A percentile compares a stretch with the other conserved stretches of the same genome.
Evolutionary conservation across 2,888 invertebrate species (phyloP).

Genomic region (Caenorhabditis macrosperma): DNA sequence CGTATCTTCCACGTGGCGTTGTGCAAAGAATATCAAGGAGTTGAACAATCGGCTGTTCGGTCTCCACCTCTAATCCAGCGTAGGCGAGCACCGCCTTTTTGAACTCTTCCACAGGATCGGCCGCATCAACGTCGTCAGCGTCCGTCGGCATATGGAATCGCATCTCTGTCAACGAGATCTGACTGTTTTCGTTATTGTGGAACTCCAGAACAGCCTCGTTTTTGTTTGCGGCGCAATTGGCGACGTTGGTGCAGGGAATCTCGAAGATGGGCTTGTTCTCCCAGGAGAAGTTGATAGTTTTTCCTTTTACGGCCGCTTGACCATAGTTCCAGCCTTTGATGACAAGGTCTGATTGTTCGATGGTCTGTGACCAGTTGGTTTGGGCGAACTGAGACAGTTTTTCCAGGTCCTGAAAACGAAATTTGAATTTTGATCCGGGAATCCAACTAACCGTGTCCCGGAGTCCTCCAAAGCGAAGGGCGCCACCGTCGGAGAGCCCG

Average conservation of each 20-base stretch:
- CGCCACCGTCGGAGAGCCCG: slow-evolving; percentile 90
- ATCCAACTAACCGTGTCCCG: slow-evolving; percentile 84
- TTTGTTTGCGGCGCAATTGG: slow-evolving; percentile 94
- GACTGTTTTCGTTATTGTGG: slow-evolving; percentile 91
- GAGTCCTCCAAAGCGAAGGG: slow-evolving; percentile 94
- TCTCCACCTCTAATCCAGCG: slow-evolving; percentile 92
- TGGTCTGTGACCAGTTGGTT: slow-evolving; percentile 87
- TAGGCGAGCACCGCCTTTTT: slow-evolving; percentile 96
- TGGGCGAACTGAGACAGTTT: slow-evolving; percentile 92
- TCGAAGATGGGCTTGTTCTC: slow-evolving; percentile 87
- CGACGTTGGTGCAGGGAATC: slow-evolving; percentile 94
- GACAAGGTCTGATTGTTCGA: slow-evolving; percentile 93
- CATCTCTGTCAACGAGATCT: slow-evolving; percentile 96
- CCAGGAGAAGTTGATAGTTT: slow-evolving; percentile 74
- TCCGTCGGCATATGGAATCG: slow-evolving; percentile 96
- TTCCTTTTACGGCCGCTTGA: slow-evolving; percentile 90
- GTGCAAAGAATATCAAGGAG: slow-evolving; percentile 97
- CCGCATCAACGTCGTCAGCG: slow-evolving; percentile 85
- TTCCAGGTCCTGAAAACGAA: slow-evolving; percentile 87
- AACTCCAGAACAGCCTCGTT: slow-evolving; percentile 98
- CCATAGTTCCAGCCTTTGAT: slow-evolving; percentile 99
- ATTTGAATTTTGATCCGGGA: background rate
- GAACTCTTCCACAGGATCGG: slow-evolving; percentile 94
- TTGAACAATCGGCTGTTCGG: slow-evolving; percentile 96
- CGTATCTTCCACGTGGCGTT: slow-evolving; percentile 97